A percentile compares a stretch with the other conserved stretches of the same genome.
Conservation (phyloP, 2,888 invertebrate genomes). For the Patella depressa region DNA sequence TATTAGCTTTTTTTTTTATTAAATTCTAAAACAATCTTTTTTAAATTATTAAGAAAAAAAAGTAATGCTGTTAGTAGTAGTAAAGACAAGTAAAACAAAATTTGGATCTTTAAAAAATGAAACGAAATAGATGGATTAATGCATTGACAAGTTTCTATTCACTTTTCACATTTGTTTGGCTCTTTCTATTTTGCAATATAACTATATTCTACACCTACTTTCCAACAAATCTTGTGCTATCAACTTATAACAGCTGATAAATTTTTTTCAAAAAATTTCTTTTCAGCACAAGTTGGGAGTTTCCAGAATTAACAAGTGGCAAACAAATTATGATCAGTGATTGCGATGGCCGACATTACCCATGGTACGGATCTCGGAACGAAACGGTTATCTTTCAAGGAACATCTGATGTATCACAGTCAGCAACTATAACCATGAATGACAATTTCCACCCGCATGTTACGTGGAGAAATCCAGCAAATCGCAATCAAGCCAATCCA, state of each 20-base stretch:
- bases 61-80: no score
- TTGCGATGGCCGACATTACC: conserved; percentile 71
- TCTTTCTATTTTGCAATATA: no score
- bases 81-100: no score
- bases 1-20: no score
- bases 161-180: no score
- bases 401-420: conserved; percentile 61
- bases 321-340: conserved; percentile 70
- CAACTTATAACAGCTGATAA: background rate
- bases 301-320: conserved; percentile 69
- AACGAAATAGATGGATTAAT: no score
- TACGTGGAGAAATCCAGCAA: conserved; percentile 70
- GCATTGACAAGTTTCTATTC: no score
- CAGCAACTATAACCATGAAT: conserved; percentile 68
- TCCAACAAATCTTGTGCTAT: background rate
- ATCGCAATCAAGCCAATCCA: conserved; percentile 61
- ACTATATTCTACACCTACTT: background rate
- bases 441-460: conserved; percentile 72
- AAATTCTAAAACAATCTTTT: no score
- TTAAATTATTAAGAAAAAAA: no score
- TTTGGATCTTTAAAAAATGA: no score
- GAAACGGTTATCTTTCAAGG: conserved; percentile 67
- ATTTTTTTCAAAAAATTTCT: conserved; percentile 14
- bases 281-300: conserved; percentile 71
- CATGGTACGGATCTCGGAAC: conserved; percentile 70